Percentiles rank a stretch among this genome's conserved stretches.
phyloP scores from a whole-genome alignment of 2,797 vertebrate species.

The Caiman crocodilus region DNA sequence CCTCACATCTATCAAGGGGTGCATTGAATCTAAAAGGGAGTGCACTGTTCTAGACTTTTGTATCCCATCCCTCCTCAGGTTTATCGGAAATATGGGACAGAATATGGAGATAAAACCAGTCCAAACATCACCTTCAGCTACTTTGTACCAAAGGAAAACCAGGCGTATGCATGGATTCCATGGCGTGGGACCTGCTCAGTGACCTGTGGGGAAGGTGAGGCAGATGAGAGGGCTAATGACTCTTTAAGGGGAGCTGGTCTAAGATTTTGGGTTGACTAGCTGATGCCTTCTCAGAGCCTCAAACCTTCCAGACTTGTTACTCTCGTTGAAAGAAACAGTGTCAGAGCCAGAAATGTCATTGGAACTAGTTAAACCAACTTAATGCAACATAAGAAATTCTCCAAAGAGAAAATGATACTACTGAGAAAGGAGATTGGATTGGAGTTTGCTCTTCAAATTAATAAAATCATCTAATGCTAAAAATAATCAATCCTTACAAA shows the following conservation, averaged over 20 bases:
- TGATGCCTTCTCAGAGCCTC: background rate
- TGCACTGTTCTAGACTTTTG: too few species aligned
- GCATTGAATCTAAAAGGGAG: too few species aligned
- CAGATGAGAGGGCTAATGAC: background rate
- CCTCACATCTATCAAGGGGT: too few species aligned
- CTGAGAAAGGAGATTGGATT: background rate
- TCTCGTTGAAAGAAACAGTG: background rate
- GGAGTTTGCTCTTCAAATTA: constrained; percentile 2
- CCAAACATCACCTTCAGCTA: constrained; percentile 92
- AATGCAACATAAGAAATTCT: background rate
- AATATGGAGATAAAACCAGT: constrained; percentile 89
- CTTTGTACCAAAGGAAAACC: constrained; percentile 76
- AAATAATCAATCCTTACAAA: background rate
- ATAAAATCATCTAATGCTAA: background rate
- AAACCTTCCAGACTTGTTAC: background rate
- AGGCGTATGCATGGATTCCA: constrained; percentile 81
- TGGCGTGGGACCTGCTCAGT: constrained; percentile 86
- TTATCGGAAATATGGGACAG: constrained; percentile 90
- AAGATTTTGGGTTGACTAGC: background rate
- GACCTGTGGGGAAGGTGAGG: constrained; percentile 92
- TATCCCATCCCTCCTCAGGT: constrained; percentile 79
- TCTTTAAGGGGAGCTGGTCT: background rate
- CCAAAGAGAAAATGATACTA: background rate
- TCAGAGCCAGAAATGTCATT: background rate
- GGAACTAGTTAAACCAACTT: background rate